phyloP scores from a whole-genome alignment of 2,113 vertebrate genomes.

The Blennius ocellaris region DNA sequence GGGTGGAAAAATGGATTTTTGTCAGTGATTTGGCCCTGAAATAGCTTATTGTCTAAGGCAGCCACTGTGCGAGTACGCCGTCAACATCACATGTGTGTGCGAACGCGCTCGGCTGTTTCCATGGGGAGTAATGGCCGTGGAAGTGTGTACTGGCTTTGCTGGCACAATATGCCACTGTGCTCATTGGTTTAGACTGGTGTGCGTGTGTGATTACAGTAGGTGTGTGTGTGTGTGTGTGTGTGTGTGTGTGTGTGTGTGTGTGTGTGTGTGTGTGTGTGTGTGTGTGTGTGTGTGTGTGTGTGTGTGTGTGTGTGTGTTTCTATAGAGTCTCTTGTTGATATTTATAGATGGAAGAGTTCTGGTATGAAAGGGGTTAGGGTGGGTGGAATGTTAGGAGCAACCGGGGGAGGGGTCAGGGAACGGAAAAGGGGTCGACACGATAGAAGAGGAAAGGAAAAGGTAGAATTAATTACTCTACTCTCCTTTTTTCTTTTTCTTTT shows the following conservation, averaged over 20 bases:
- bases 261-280: constrained; percentile 36
- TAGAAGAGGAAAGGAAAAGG: constrained; percentile 9
- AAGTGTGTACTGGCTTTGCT: constrained; percentile 76
- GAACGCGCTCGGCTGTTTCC: constrained; percentile 73
- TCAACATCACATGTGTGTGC: constrained; percentile 75
- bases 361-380: constrained; percentile 47
- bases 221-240: constrained; percentile 32
- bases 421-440: constrained; percentile 8
- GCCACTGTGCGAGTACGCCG: constrained; percentile 68
- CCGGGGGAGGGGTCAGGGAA: constrained; percentile 10
- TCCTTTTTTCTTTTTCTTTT: neutral
- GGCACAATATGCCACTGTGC: constrained; percentile 79
- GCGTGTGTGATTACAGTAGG: constrained; percentile 15
- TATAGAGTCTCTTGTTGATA: constrained; percentile 68
- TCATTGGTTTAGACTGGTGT: constrained; percentile 72
- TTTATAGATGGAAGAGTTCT: constrained; percentile 73
- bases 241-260: constrained; percentile 17
- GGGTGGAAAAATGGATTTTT: constrained; percentile 83
- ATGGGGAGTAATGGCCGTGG: constrained; percentile 81
- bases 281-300: constrained; percentile 25
- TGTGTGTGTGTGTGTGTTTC: constrained; percentile 42
- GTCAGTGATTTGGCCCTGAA: constrained; percentile 82
- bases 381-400: constrained; percentile 44
- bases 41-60: constrained; percentile 81
- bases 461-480: constrained; percentile 7